Evolutionary conservation across 2,797 vertebrate genomes (phyloP), one percentile per base, ranked within the genome.

Genomic region (Podargus strigoides): DNA sequence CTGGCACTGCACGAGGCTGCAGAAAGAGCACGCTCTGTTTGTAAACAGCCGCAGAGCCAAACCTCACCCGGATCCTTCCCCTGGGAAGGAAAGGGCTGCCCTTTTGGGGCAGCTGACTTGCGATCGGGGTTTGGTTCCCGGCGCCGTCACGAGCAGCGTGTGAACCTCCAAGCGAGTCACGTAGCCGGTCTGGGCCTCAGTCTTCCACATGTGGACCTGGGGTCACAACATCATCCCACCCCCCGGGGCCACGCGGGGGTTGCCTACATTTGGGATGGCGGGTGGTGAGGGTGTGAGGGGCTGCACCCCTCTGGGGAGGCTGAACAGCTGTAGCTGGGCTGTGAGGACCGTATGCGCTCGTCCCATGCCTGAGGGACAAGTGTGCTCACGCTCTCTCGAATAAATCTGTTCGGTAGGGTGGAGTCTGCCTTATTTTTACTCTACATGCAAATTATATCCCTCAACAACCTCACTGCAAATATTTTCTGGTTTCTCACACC

Each of bases 401-500:
- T 56, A 53, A 76, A 90, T 93, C 78, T 34, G 44, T n/a, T 82
- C 4, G 5, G 44, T 28, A 82, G 95, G 92, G 95, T 91, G 95
- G 96, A 91, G 93, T 69, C 56, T 68, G 85, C 63, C 89, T 80
- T 52, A 56, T 85, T 95, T 94, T 94, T 87, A 84, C 69, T 75
- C 85, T 46, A 75, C 84, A 84, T 75, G 79, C 92, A 96, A 96
- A 97, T 85, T 76, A 94, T 62, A 93, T 46, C 70, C 70, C 90
- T 92, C 87, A 63, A 46, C 73, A 85, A 80, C 81, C 77, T 70
- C 90, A 32, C 36, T 80, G 90, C 68, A 63, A 93, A 78, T 68
- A 72, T 87, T 72, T 95, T 90, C 90, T 83, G 74, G 80, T 67
- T 82, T 93, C 77, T 95, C 72, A 70, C 93, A 89, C 82, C 59